phyloP scores from a whole-genome alignment of 2,888 invertebrate species.

The Encarsia formosa region DNA sequence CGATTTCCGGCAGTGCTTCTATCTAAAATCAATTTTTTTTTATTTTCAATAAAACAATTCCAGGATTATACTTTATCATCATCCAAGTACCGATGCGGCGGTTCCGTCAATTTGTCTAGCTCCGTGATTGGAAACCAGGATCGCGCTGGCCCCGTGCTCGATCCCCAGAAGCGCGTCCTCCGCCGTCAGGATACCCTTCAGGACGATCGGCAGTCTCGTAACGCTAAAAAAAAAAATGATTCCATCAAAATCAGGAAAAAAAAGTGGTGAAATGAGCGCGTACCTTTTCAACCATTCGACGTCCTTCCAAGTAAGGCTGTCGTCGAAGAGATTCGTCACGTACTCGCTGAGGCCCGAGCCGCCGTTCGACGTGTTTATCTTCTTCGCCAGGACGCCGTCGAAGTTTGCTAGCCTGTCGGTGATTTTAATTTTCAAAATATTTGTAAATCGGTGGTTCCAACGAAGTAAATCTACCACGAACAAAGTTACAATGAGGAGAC shows the following conservation, averaged over 20 bases:
- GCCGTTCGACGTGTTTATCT: conserved; percentile 49
- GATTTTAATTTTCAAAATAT: not conserved
- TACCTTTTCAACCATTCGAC: conserved; percentile 78
- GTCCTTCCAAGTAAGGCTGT: conserved; percentile 81
- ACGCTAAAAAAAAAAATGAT: conserved; percentile 50
- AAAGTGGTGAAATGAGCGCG: conserved; percentile 69
- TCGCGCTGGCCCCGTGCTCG: conserved; percentile 70
- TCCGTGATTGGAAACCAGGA: conserved; percentile 92
- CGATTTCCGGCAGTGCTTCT: conserved; percentile 77
- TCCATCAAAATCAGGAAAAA: not conserved
- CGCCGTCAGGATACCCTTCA: conserved; percentile 81
- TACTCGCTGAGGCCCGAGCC: conserved; percentile 78
- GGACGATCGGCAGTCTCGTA: conserved; percentile 74
- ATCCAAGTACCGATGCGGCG: conserved; percentile 64
- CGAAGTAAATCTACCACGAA: no score
- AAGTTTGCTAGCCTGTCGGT: conserved; percentile 74
- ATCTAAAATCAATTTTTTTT: conserved; percentile 55
- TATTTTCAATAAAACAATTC: conserved; percentile 6
- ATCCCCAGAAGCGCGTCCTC: conserved; percentile 79
- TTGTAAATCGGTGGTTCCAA: no score
- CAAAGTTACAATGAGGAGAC: no score
- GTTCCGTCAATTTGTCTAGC: conserved; percentile 85
- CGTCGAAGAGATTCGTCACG: conserved; percentile 73
- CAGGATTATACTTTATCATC: no score
- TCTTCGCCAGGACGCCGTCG: conserved; percentile 55